Conservation (phyloP, 2,888 invertebrate species). For the Maniola hyperantus region DNA sequence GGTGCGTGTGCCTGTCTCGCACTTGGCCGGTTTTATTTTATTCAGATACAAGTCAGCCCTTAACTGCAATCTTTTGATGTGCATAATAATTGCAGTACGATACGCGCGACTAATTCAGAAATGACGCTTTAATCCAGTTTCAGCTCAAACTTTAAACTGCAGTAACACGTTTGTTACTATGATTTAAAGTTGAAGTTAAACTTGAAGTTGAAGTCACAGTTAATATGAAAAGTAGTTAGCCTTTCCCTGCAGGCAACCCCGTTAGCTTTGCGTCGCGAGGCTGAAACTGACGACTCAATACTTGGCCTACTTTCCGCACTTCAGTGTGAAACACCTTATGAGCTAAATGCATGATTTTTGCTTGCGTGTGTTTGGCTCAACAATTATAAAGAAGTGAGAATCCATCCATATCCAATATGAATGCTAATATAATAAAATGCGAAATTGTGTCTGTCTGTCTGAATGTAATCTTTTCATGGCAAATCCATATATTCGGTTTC, state of each 20-base stretch:
- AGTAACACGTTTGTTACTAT: neutral
- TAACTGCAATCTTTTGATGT: no score
- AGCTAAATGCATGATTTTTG: neutral
- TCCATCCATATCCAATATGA: no score
- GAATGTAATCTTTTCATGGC: no score
- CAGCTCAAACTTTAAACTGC: neutral
- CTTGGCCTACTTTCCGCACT: conserved; percentile 8
- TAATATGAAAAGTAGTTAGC: conserved; percentile 21
- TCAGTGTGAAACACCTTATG: conserved; percentile 5
- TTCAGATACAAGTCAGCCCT: no score
- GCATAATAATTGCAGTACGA: no score
- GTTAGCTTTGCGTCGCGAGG: neutral
- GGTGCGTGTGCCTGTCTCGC: no score
- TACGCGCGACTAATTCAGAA: no score
- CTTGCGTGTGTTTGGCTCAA: neutral
- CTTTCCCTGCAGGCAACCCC: conserved; percentile 12
- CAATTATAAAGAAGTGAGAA: no score
- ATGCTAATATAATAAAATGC: no score
- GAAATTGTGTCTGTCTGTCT: no score
- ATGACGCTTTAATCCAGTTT: neutral
- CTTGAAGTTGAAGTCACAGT: conserved; percentile 10
- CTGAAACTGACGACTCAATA: neutral
- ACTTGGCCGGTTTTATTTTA: no score
- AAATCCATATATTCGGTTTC: no score
- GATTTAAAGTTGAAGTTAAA: neutral